Base-by-base conservation (phyloP, 2,888 invertebrate species). In the Eupithecia subfuscata region DNA sequence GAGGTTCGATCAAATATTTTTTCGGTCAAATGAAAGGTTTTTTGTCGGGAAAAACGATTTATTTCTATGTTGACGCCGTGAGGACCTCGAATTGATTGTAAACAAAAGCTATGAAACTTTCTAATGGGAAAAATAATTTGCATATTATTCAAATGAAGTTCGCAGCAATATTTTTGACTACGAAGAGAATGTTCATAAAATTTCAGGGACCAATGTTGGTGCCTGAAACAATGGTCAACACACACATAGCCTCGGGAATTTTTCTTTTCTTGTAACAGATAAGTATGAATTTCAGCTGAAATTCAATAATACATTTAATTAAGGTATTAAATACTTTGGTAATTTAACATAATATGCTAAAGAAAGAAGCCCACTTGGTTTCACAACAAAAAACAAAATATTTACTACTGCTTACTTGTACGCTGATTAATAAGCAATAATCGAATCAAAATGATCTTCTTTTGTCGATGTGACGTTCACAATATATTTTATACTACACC, bases 1-100 rank as follows among this genome's bases (percentile, higher is more conserved):
- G 83, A 83, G 83, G 76, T 78, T 75, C 78, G 80, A 82, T 81
- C 84, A 88, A 90, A 89, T 88, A 88, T 88, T 85, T 87, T 85
- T 84, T 83, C 76, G 75, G 77, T 79, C 73, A 82, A 81, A 83
- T 84, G 78, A 82, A 84, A 78, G 81, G 81, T 80, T 81, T 78
- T 75, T 71, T 71, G 74, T 78, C 70, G 70, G 76, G 11, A 37
- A 37, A 80, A 78, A 81, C 79, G 77, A 81, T 84, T 81, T 79
- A 74, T 79, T 80, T 79, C 71, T 73, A 68, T 78, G 75, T 79
- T 79, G 73, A 78, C 79, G 73, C 75, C 69, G 69, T 70, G 37
- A 52, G 71, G 64, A 30, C 68, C 30, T 68, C 22, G 7, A 30
- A 52, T 60, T 64, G 69, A 63, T 56, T 65, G 75, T 71, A 68